phyloP scores from a whole-genome alignment of 2,888 invertebrate species.

The Eristalis pertinax region DNA sequence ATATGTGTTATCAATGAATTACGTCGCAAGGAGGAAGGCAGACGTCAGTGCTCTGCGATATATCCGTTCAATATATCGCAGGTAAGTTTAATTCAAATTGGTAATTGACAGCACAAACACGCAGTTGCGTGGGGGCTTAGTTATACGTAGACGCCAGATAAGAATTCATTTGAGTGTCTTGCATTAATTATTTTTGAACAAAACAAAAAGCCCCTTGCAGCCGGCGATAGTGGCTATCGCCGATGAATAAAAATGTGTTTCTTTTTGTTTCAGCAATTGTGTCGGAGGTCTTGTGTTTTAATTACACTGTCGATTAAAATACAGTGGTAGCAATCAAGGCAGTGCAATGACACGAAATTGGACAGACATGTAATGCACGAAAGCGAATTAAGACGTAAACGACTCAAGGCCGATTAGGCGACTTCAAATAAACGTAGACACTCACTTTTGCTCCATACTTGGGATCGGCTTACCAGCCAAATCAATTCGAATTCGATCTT shows the following conservation, averaged over 20 bases:
- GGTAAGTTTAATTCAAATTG: conserved; percentile 1
- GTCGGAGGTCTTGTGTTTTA: background rate
- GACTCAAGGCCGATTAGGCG: background rate
- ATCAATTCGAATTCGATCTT: no score
- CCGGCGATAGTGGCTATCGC: background rate
- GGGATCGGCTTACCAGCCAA: no score
- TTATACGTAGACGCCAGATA: conserved; percentile 6
- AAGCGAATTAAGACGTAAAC: background rate
- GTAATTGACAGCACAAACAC: background rate
- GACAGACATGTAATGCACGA: background rate
- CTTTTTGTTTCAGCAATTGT: background rate
- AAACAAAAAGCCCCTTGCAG: background rate
- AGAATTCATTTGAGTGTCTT: conserved; percentile 6
- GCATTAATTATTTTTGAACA: conserved; percentile 5
- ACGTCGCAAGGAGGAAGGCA: background rate
- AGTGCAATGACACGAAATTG: background rate
- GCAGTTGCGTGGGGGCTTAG: conserved; percentile 16
- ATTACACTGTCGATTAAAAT: background rate
- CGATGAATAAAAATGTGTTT: background rate
- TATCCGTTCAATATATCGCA: background rate
- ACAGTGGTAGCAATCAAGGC: background rate
- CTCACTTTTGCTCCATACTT: background rate
- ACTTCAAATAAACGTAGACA: background rate
- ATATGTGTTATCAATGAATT: conserved; percentile 15
- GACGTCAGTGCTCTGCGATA: background rate